Evolutionary conservation across 1,140 invertebrate species (phyloP), one percentile per base, ranked within the genome.

Genomic region (Dufourea novaeangliae): DNA sequence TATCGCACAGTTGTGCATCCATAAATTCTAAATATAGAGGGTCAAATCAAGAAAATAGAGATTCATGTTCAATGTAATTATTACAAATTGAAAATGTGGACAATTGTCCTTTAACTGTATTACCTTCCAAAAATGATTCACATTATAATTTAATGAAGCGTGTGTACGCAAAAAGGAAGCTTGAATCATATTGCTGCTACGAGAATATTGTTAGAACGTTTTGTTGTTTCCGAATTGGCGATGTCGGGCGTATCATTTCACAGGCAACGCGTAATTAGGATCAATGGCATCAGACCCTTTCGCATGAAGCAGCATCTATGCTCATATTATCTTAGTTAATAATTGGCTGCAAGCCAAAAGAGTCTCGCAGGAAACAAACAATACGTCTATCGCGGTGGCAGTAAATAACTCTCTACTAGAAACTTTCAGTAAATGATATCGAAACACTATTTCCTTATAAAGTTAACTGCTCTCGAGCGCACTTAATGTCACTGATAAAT

Each of bases 361-460:
- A 29, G 11, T 29, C 34, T n/a, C 25, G 34, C 32, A 68, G 50
- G 50, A 75, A 68, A 67, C 22, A 20, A 62, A 72, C 39, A 25
- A 46, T 20, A 34, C 44, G 32, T 44, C 64, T 44, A 61, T 57
- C 72, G 67, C 66, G 50, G 62, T 25, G 29, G 32, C 22, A 72
- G 56, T 54, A 78, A 79, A 61, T 82, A 56, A 83, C 29, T 86
- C 78, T 80, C 72, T 74, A 56, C 52, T 37, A 20, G 39, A 44
- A 37, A 32, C n/a, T 37, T 3, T 17, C 20, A 14, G 32, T 12
- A 7, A 62, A 39, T 22, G 34, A 25, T 62, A 25, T 1, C n/a
- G 8, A 14, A 22, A 39, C 32, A 37, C 4, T 50, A n/a, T 50
- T 50, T n/a, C n/a, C 20, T n/a, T 50, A 0, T 1, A 8, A n/a